phyloP scores from a whole-genome alignment of 64 coral and sea anemone species.

The Dendronephthya gigantea region DNA sequence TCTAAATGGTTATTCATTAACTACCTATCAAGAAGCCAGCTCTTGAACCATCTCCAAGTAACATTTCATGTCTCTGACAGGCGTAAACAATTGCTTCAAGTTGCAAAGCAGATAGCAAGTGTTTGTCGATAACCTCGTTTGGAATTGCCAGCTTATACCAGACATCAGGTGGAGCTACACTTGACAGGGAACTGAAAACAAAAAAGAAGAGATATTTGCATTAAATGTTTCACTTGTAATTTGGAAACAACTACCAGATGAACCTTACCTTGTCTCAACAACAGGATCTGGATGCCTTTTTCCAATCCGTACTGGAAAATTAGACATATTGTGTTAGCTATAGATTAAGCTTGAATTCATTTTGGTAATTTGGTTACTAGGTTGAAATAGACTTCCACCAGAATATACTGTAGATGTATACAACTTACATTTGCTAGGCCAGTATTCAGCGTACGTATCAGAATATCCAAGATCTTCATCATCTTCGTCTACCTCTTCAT shows the following conservation, averaged over 20 bases:
- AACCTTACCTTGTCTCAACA: constrained; percentile 79
- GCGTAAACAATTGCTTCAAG: constrained; percentile 92
- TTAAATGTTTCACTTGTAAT: too few relatives aligned
- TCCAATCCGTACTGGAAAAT: constrained; percentile 52
- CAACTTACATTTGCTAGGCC: constrained; percentile 93
- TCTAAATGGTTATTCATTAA: background rate
- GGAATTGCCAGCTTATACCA: constrained; percentile 66
- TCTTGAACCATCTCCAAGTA: constrained; percentile 73
- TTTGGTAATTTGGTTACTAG: too few relatives aligned
- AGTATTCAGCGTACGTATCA: constrained; percentile 92
- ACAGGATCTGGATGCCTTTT: constrained; percentile 86
- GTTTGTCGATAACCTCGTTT: constrained; percentile 55
- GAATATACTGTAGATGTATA: background rate
- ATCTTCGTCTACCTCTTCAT: constrained; percentile 80
- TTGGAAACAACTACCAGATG: background rate
- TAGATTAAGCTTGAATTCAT: too few relatives aligned
- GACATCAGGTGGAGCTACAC: constrained; percentile 70
- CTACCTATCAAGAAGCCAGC: constrained; percentile 96
- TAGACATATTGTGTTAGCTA: too few relatives aligned
- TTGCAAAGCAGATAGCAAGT: constrained; percentile 72
- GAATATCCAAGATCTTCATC: constrained; percentile 93
- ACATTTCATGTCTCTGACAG: constrained; percentile 79
- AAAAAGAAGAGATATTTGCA: background rate
- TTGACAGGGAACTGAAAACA: constrained; percentile 66
- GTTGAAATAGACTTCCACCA: too few relatives aligned